These are phyloP conservation scores for Dinocampus coccinellae DNA, from an alignment of 2,888 invertebrate genomes.

Conservation along the genomic window DNA sequence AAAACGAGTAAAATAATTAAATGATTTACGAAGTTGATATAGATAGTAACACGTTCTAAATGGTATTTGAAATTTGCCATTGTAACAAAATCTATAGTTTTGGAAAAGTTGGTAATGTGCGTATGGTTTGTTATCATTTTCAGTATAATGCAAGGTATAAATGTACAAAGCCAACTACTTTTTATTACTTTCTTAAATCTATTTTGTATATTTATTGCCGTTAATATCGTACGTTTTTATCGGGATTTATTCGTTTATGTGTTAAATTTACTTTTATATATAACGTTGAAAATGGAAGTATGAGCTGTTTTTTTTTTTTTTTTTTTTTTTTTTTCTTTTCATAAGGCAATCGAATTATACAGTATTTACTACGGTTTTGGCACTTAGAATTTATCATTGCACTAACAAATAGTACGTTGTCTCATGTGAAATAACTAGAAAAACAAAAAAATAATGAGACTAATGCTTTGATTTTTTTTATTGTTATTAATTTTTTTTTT, in stretches of 20 bases:
- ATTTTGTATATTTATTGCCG: constrained; percentile 38
- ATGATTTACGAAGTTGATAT: background rate
- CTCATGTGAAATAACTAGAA: background rate
- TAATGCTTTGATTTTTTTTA: constrained; percentile 37
- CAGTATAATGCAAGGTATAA: constrained; percentile 42
- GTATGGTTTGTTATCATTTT: constrained; percentile 23
- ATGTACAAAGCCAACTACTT: constrained; percentile 61
- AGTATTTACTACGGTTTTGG: constrained; percentile 62
- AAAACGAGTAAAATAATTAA: constrained; percentile 24
- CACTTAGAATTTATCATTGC: constrained; percentile 65
- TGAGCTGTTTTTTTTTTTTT: too few relatives aligned
- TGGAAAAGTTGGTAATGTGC: constrained; percentile 24
- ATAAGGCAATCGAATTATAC: constrained; percentile 51
- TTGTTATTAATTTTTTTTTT: constrained; percentile 43
- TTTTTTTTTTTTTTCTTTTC: background rate
- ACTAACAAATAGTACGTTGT: constrained; percentile 48
- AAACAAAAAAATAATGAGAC: constrained; percentile 14
- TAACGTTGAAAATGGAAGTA: background rate
- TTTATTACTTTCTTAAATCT: constrained; percentile 32
- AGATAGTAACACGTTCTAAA: background rate
- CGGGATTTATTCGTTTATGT: constrained; percentile 24
- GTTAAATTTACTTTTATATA: too few relatives aligned
- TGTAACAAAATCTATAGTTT: constrained; percentile 28
- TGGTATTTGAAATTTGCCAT: constrained; percentile 10
- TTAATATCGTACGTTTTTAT: constrained; percentile 47